Percentiles rank a stretch among this genome's conserved stretches.
Evolutionary conservation across 2,113 vertebrate genomes (phyloP).

Genomic region (Cyphomyrus discorhynchus): DNA sequence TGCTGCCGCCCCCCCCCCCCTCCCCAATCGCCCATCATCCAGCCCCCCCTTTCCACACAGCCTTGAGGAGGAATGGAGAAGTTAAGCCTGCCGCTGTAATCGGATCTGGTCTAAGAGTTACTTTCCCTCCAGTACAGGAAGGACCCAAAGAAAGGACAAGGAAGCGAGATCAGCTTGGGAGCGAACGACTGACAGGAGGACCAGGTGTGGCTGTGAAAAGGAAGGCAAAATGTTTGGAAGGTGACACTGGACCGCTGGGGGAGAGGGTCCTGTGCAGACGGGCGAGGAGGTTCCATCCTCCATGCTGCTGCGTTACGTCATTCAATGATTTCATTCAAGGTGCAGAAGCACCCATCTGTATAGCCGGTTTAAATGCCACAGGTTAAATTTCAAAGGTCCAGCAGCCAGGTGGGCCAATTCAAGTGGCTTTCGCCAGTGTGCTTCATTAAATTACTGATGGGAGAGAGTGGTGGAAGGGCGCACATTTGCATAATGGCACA

Average conservation of each 20-base stretch:
- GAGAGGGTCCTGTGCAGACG: not conserved
- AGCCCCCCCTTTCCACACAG: conserved; percentile 30
- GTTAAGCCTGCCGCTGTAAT: conserved; percentile 56
- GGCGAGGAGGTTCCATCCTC: not conserved
- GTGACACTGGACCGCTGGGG: not conserved
- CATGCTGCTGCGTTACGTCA: not conserved
- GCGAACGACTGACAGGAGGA: conserved; percentile 8
- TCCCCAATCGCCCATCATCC: conserved; percentile 44
- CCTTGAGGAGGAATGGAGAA: conserved; percentile 58
- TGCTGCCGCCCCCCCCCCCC: conserved; percentile 35
- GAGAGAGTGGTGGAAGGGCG: not conserved
- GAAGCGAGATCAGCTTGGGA: not conserved
- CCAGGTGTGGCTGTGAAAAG: conserved; percentile 11
- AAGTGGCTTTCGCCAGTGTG: not conserved
- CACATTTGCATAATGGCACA: not conserved
- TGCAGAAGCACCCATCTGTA: not conserved
- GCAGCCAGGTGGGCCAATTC: not conserved
- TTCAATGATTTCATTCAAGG: not conserved
- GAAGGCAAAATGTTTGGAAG: not conserved
- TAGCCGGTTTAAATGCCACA: not conserved
- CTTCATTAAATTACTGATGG: not conserved
- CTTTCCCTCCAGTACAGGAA: conserved; percentile 33
- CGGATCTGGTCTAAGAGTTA: conserved; percentile 32
- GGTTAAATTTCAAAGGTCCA: not conserved
- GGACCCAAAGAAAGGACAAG: not conserved